These are phyloP conservation scores for Ammodytes dubius DNA, from an alignment of 2,113 vertebrate genomes.

Conservation along the genomic window DNA sequence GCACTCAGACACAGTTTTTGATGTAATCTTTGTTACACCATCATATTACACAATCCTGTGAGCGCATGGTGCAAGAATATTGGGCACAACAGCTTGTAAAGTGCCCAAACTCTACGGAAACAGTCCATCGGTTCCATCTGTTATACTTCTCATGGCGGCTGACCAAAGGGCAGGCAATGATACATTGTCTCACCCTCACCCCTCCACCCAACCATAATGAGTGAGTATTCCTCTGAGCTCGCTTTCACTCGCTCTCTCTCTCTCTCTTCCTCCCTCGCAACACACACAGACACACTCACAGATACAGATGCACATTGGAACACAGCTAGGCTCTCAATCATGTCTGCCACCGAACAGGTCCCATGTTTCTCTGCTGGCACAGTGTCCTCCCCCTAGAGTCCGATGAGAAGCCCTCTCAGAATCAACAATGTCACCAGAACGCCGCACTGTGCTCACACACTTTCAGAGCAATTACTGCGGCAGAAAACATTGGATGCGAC, in stretches of 20 bases:
- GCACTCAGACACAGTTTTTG: slow-evolving; percentile 4
- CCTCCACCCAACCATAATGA: slow-evolving; percentile 67
- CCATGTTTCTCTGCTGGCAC: slow-evolving; percentile 71
- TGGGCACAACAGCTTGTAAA: slow-evolving; percentile 50
- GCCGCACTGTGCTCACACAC: slow-evolving; percentile 52
- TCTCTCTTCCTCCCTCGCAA: slow-evolving; percentile 25
- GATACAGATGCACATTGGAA: slow-evolving; percentile 45
- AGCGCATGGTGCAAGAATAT: slow-evolving; percentile 53
- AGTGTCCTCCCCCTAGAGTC: slow-evolving; percentile 55
- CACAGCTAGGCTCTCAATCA: slow-evolving; percentile 76
- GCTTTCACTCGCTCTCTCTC: slow-evolving; percentile 16
- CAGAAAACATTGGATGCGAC: slow-evolving; percentile 15
- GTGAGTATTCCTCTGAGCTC: slow-evolving; percentile 71
- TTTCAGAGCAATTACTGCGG: slow-evolving; percentile 43
- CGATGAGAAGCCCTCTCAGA: slow-evolving; percentile 57
- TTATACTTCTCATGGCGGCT: slow-evolving; percentile 70
- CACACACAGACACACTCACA: slow-evolving; percentile 34
- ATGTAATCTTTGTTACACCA: slow-evolving; percentile 11
- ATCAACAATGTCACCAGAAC: slow-evolving; percentile 77
- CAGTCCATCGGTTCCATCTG: slow-evolving; percentile 72
- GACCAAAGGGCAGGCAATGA: slow-evolving; percentile 77
- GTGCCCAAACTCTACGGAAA: slow-evolving; percentile 60
- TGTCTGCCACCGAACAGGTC: slow-evolving; percentile 68
- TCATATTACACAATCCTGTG: slow-evolving; percentile 37
- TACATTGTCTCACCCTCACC: slow-evolving; percentile 75